Conservation (phyloP, 2,113 vertebrate genomes). For the Malaclemys terrapin region DNA sequence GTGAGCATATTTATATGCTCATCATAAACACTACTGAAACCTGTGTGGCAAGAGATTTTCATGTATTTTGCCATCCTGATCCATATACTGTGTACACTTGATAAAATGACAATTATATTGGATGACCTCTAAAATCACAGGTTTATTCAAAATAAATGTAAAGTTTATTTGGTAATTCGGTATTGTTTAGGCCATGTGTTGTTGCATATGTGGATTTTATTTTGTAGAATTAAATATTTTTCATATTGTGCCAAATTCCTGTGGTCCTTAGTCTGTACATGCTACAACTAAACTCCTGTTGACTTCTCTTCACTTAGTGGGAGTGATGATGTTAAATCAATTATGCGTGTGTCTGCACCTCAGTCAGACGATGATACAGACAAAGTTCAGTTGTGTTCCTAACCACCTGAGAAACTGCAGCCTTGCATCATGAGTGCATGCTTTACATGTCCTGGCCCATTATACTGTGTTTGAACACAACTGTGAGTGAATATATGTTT, state of each 20-base stretch:
- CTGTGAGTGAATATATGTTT: background rate
- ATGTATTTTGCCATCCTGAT: background rate
- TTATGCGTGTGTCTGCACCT: slow-evolving; percentile 22
- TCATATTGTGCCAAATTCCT: background rate
- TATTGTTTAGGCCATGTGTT: background rate
- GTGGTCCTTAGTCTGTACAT: background rate
- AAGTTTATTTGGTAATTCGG: background rate
- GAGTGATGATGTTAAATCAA: slow-evolving; percentile 72
- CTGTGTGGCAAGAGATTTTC: background rate
- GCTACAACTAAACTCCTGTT: background rate
- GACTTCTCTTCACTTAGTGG: slow-evolving; percentile 1
- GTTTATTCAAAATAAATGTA: background rate
- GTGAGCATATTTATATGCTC: background rate
- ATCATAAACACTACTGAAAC: background rate
- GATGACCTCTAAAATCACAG: background rate
- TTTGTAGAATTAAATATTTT: background rate
- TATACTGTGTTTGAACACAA: background rate
- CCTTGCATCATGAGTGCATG: background rate
- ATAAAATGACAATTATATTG: background rate
- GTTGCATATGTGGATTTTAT: background rate
- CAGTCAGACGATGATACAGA: background rate
- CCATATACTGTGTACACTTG: background rate
- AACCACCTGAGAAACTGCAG: slow-evolving; percentile 10
- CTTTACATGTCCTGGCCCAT: background rate
- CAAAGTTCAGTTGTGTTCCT: background rate